Evolutionary conservation across 1,140 invertebrate species (phyloP), one percentile per base, ranked within the genome.

Genomic region (Lithobius niger): DNA sequence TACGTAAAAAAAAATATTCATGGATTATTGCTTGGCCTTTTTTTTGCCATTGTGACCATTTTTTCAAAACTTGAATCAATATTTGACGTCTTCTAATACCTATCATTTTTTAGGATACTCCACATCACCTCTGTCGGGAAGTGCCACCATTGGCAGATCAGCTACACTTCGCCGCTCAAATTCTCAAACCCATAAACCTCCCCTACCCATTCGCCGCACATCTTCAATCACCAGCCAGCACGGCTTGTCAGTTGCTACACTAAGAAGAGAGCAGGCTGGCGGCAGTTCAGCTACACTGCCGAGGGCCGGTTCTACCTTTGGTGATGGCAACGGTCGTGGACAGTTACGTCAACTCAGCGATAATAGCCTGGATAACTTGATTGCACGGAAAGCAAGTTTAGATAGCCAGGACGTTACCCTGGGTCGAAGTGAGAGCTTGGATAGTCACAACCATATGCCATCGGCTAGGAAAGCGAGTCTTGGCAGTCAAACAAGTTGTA

Each of bases 141-240:
- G n/a, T n/a, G n/a, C n/a, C n/a, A n/a, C n/a, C n/a, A n/a, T n/a
- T 36, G 55, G 25, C 18, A 31, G 22, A 50, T 52, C 43, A 18
- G 55, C 50, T 28, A 57, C 31, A 27, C 40, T 55, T 27, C 47
- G 78, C 22, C 71, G 76, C 60, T 75, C 74, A 62, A 84, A 80
- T 40, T 75, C 80, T 57, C 82, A 80, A 61, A 71, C 71, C 57
- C 71, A 79, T 43, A 82, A 88, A 69, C 86, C 86, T 27, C 83
- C 85, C 27, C 88, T 88, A 27, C 88, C 89, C 1, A 84, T 90
- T 0, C 74, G 89, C 57, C 74, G 88, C 36, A 89, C 87, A 13
- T 88, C 88, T 0, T 88, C 86, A 31, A 86, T 90, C 53, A 82
- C 83, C 24, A 76, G 71, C 40, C 58, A 43, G 47, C 56, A 18